phyloP scores from a whole-genome alignment of 2,113 vertebrate genomes.

The Apteryx owenii region DNA sequence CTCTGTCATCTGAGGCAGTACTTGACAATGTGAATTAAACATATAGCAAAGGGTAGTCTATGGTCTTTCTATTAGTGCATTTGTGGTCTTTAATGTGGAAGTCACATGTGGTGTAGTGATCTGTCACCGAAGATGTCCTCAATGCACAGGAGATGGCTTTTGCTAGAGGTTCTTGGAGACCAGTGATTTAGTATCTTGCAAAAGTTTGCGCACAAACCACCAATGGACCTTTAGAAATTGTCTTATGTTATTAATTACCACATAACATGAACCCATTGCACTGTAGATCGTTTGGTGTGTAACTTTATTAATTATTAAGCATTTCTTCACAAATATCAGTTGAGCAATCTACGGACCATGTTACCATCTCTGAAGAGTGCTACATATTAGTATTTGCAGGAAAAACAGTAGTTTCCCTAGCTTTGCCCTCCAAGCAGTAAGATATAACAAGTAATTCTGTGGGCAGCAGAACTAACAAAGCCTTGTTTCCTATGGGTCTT shows the following conservation, averaged over 20 bases:
- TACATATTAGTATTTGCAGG: background rate
- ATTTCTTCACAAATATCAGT: background rate
- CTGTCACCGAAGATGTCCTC: background rate
- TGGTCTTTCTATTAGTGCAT: background rate
- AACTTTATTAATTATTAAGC: background rate
- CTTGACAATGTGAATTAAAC: background rate
- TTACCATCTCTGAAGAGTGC: background rate
- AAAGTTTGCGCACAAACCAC: background rate
- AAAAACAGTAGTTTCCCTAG: background rate
- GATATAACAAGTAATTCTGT: background rate
- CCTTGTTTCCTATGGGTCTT: background rate
- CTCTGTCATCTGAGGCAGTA: background rate
- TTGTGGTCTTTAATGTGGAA: background rate
- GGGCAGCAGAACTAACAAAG: background rate
- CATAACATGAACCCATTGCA: background rate
- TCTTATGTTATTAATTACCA: background rate
- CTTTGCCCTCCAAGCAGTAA: background rate
- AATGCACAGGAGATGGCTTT: background rate
- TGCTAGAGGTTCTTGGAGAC: background rate
- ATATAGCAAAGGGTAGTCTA: background rate
- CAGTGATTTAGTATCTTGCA: background rate
- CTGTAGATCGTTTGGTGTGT: background rate
- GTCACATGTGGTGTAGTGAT: background rate
- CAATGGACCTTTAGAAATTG: background rate
- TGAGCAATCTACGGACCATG: background rate